These are phyloP conservation scores for Acanthisitta chloris DNA, from an alignment of 2,113 vertebrate species.

Conservation along the genomic window DNA sequence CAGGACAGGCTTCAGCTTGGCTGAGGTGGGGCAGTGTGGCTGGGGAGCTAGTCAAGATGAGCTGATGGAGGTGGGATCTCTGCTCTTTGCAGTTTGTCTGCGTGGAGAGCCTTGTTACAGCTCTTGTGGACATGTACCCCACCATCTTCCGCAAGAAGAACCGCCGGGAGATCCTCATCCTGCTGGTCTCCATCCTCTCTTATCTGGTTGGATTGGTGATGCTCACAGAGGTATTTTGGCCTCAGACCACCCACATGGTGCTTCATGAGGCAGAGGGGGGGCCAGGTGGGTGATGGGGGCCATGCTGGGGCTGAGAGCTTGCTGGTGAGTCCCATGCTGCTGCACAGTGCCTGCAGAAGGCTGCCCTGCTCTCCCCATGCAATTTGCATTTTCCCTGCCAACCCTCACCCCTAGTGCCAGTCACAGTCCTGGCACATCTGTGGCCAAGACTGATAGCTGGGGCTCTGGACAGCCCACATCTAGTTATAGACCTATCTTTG, in stretches of 20 bases:
- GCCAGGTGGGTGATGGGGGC: neutral
- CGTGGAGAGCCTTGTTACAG: constrained; percentile 89
- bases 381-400: fast-evolving
- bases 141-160: constrained; percentile 85
- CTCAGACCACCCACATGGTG: neutral
- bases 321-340: neutral
- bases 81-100: constrained; percentile 85
- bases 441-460: neutral
- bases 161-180: constrained; percentile 86
- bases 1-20: neutral
- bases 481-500: neutral
- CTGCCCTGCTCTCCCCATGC: neutral
- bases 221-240: constrained; percentile 87
- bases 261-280: neutral
- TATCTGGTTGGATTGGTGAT: constrained; percentile 90
- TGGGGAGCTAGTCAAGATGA: neutral
- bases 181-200: constrained; percentile 77
- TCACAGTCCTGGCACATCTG: neutral
- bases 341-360: neutral
- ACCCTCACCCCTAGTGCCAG: neutral
- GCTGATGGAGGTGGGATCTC: neutral
- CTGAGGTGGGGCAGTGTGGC: neutral
- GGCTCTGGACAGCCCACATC: neutral
- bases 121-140: constrained; percentile 91
- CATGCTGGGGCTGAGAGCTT: fast-evolving